phyloP scores from a whole-genome alignment of 2,888 invertebrate species.

The Melanophora roralis region DNA sequence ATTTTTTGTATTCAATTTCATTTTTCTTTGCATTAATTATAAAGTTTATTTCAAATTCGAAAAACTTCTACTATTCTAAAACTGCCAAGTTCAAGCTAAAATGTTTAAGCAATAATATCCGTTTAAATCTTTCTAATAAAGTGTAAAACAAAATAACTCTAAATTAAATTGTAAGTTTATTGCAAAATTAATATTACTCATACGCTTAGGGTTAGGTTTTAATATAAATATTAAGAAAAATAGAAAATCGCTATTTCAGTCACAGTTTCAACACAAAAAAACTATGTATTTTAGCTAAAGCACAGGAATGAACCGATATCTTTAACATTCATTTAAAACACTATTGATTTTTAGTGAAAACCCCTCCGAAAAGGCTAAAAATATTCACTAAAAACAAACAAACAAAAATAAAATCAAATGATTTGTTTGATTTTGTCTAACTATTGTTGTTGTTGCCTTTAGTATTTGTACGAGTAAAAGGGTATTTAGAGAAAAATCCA shows the following conservation, averaged over 20 bases:
- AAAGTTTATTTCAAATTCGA: no score
- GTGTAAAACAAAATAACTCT: neutral
- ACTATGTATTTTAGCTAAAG: neutral
- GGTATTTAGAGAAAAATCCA: neutral
- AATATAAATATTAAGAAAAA: neutral
- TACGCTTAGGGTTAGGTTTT: neutral
- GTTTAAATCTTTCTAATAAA: neutral
- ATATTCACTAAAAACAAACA: neutral
- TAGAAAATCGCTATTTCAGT: neutral
- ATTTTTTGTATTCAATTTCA: no score
- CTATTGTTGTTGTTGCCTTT: neutral
- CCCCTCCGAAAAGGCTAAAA: neutral
- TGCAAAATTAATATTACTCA: neutral
- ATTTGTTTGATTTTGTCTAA: slow-evolving; percentile 19
- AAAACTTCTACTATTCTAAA: no score
- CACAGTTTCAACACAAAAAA: no score
- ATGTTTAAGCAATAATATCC: no score
- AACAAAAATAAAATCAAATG: slow-evolving; percentile 27
- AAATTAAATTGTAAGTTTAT: neutral
- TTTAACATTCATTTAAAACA: neutral
- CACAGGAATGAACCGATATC: neutral
- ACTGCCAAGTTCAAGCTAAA: no score
- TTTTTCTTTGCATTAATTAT: no score
- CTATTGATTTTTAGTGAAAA: slow-evolving; percentile 1
- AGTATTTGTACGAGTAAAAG: neutral